Evolutionary conservation across 2,113 vertebrate species (phyloP).

Genomic region (Ivindomyrus marchei): DNA sequence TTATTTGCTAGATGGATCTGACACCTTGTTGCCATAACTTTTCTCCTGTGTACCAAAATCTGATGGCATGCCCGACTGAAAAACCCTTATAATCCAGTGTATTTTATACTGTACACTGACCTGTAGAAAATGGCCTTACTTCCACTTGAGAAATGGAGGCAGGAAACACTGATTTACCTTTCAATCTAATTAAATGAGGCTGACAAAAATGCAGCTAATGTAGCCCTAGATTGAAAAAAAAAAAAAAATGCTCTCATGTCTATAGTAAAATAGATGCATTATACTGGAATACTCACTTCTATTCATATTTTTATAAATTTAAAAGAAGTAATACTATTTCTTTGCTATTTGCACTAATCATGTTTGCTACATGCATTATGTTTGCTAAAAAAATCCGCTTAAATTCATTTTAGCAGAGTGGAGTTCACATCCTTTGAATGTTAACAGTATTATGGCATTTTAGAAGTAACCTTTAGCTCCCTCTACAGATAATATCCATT

Average conservation of each 20-base stretch:
- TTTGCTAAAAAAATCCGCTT: neutral
- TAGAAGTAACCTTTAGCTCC: constrained; percentile 19
- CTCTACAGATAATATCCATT: constrained; percentile 11
- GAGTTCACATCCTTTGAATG: neutral
- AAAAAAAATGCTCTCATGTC: neutral
- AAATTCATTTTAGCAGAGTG: neutral
- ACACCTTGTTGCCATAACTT: neutral
- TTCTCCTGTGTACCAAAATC: neutral
- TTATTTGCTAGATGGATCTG: neutral
- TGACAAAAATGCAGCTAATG: neutral
- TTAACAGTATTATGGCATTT: neutral
- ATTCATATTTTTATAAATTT: neutral
- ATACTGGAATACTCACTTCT: neutral
- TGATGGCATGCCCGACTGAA: neutral
- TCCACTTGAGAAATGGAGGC: neutral
- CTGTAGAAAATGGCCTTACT: neutral
- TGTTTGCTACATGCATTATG: neutral
- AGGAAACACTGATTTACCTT: neutral
- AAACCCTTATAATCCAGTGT: neutral
- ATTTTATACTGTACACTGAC: neutral
- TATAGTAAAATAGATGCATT: neutral
- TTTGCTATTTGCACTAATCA: neutral
- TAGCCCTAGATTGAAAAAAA: neutral
- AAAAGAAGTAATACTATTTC: neutral
- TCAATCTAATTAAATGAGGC: neutral